Evolutionary conservation across 2,888 invertebrate genomes (phyloP), one percentile per base, ranked within the genome.

Genomic region (Xestia ashworthii): DNA sequence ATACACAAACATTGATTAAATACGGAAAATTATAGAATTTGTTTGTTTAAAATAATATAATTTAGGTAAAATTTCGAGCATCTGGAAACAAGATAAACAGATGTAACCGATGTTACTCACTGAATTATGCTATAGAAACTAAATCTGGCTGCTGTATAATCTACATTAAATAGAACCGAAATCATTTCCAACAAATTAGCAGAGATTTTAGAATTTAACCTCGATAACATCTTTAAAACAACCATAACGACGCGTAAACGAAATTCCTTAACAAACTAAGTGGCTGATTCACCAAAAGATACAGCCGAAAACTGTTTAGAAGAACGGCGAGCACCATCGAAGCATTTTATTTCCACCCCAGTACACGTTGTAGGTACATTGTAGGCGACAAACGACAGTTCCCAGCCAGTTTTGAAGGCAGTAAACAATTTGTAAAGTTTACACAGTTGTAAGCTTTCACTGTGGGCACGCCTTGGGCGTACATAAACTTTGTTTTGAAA

Each of bases 401-500:
- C 74, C 74, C 70, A 82, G 81, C 83, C 88, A 88, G 84, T 89
- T 89, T 84, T 85, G 89, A 82, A 88, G 87, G 83, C 83, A 83
- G 90, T 89, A 87, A 89, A 89, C 89, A 89, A 89, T 89, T 90
- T 88, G 82, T 81, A 44, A 89, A 89, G 83, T 89, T 89, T 88
- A 87, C 89, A 85, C 89, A 87, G 89, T 88, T 87, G 87, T 87
- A 84, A 85, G 88, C 87, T 88, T 87, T 89, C 88, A 80, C 84
- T 84, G 76, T 67, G 86, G 80, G 76, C 71, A 76, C 76, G 87
- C 87, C 74, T 79, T 71, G 41, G 73, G 89, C 84, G 83, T 78
- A 83, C 75, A 81, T 81, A 85, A 89, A 89, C 85, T 89, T 89
- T 87, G 84, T 87, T 84, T 81, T 77, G 81, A 88, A 89, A 88